Percentiles rank a stretch among this genome's conserved stretches.
Conservation (phyloP, 2,113 vertebrate species). For the Hippopotamus amphibius region DNA sequence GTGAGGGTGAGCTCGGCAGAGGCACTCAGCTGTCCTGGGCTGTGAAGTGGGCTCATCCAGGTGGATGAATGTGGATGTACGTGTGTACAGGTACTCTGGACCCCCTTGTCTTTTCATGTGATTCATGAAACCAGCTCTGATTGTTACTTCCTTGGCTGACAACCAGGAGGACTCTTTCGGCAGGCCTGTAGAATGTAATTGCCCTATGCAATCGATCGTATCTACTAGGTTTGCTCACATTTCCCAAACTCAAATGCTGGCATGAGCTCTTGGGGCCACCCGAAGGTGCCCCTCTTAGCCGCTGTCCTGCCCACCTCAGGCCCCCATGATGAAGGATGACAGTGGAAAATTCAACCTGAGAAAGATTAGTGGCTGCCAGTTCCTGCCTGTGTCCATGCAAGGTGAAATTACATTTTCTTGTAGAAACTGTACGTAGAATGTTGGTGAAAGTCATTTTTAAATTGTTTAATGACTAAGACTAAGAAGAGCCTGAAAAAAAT, state of each 20-base stretch:
- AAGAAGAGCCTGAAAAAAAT: not conserved
- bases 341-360: not conserved
- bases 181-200: not conserved
- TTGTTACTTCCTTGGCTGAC: not conserved
- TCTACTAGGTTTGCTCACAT: not conserved
- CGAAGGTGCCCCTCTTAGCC: fast-evolving
- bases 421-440: not conserved
- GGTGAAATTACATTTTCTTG: not conserved
- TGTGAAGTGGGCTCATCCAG: fast-evolving
- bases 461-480: not conserved
- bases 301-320: not conserved
- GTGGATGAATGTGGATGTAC: fast-evolving
- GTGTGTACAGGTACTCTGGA: too few relatives aligned
- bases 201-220: not conserved
- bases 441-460: not conserved
- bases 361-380: not conserved
- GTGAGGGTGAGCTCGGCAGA: too few relatives aligned
- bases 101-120: not conserved
- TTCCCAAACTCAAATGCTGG: not conserved
- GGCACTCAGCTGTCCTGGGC: too few relatives aligned
- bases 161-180: not conserved
- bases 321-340: not conserved
- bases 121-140: not conserved
- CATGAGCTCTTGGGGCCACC: not conserved
- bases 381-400: fast-evolving